A percentile compares a stretch with the other conserved stretches of the same genome.
Evolutionary conservation across 2,888 invertebrate genomes (phyloP).

Genomic region (Hypselothyrea guttata): DNA sequence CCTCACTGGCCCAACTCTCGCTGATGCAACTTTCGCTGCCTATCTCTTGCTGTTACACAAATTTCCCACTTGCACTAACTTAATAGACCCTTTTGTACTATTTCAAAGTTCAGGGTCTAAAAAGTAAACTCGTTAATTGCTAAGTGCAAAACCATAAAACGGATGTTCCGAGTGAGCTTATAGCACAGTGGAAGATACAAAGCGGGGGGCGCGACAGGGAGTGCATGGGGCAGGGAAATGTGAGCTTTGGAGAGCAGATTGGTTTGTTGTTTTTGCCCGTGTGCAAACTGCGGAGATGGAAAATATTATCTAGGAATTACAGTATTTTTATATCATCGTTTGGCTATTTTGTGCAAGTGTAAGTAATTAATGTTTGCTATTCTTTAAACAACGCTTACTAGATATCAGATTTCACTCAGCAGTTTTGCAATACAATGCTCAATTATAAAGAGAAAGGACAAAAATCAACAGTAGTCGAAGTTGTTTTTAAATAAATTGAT

Average conservation of each 20-base stretch:
- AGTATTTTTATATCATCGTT: conserved; percentile 12
- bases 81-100: no score
- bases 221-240: neutral
- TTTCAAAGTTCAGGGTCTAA: no score
- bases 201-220: neutral
- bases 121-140: conserved; percentile 65
- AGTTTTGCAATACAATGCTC: neutral
- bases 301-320: neutral
- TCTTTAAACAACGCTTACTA: conserved; percentile 7
- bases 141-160: conserved; percentile 66
- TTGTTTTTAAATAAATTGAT: no score
- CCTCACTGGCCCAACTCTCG: no score
- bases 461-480: no score
- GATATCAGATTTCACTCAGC: neutral
- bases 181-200: conserved; percentile 17
- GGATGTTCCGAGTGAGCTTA: conserved; percentile 29
- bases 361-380: conserved; percentile 15
- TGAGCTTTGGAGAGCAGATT: neutral
- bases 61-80: no score
- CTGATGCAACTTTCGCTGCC: no score
- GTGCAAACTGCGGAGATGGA: conserved; percentile 22
- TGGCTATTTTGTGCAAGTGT: conserved; percentile 8
- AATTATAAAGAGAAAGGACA: neutral
- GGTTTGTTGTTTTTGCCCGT: conserved; percentile 28
- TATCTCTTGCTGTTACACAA: no score